Evolutionary conservation across 2,113 vertebrate genomes (phyloP).

Genomic region (Potamarius usumacintae): DNA sequence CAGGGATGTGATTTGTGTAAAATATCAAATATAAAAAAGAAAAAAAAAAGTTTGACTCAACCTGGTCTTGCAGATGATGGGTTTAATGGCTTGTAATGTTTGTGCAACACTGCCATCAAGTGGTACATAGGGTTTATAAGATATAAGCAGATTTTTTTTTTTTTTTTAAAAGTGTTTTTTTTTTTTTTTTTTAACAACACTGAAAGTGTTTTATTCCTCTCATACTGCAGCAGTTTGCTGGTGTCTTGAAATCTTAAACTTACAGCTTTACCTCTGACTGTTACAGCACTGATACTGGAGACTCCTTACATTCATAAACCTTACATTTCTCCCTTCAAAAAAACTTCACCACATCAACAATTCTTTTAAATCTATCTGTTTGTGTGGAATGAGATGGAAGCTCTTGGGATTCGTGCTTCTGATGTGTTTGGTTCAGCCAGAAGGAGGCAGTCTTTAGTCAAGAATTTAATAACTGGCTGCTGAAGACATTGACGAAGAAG

Average conservation of each 20-base stretch:
- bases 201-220: no score
- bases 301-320: no score
- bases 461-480: not conserved
- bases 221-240: no score
- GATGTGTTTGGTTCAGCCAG: not conserved
- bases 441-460: slow-evolving; percentile 22
- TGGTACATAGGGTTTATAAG: not conserved
- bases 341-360: no score
- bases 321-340: no score
- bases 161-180: no score
- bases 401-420: not conserved
- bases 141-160: no score
- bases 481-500: not conserved
- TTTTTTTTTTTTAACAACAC: no score
- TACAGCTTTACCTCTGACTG: no score
- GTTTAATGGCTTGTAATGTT: not conserved
- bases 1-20: not conserved
- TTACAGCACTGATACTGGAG: no score
- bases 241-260: no score
- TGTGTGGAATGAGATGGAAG: not conserved
- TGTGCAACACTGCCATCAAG: slow-evolving; percentile 34
- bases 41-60: not conserved
- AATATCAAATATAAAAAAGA: not conserved
- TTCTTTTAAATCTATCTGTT: not conserved
- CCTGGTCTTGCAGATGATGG: not conserved